Evolutionary conservation across 1,140 invertebrate species (phyloP), one percentile per base, ranked within the genome.

Genomic region (Drosophila trapezifrons): DNA sequence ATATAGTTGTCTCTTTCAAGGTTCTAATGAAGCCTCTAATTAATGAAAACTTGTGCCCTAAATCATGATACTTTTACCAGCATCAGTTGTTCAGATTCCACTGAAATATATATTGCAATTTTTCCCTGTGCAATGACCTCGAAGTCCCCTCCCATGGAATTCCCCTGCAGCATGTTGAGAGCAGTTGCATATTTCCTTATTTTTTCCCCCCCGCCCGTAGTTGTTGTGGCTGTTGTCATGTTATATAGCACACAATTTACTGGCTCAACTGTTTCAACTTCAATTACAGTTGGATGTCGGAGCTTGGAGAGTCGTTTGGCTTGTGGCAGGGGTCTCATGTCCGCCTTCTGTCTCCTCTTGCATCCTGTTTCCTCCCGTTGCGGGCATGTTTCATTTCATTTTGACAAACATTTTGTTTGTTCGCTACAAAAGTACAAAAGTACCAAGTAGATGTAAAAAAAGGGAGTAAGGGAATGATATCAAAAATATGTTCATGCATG

Each of bases 201-300:
- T 32, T 66, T 40, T 59, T 27, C 15, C 37, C 9, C 18, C 18
- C 32, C 37, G 7, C 18, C 20, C 20, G 27, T 58, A 38, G 25
- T 57, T 56, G 62, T 51, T 74, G 72, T 47, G 71, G 51, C 54
- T 51, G 62, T 55, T 59, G 71, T 51, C 73, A 55, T 67, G 63
- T 76, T 54, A 59, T 76, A 45, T 70, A 17, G 73, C 72, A 76
- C 56, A 77, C 56, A 77, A 76, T 76, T 76, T 77, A 77, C 74
- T 77, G 74, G 49, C 63, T 69, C 72, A 76, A 76, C 74, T 76
- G 73, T 76, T 75, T 76, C 73, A 76, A 75, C 74, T 75, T 75
- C 74, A 76, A 76, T 76, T 77, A 69, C 74, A 60, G 56, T 56
- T 77, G 74, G 40, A 56, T 74, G 72, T 57, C 59, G 45, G 40